Evolutionary conservation across 2,797 vertebrate species (phyloP), one percentile per base, ranked within the genome.

Genomic region (Pangasius mekongensis): DNA sequence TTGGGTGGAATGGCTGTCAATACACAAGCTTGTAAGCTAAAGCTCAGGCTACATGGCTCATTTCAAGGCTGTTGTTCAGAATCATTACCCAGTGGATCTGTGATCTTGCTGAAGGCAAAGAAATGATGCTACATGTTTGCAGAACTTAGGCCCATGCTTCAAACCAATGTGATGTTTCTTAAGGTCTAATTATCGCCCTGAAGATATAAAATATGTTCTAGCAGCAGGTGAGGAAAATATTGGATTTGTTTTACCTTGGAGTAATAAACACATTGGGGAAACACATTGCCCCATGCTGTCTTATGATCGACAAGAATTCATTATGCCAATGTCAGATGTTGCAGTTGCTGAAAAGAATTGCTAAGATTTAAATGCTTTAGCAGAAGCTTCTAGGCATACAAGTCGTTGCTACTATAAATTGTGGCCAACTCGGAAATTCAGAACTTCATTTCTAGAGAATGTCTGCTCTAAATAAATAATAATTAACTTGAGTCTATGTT

Each of bases 101-200:
- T 89, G 69, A 76, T 90, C 89, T 89, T 87, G 91, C 91, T 86
- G 81, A 89, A 88, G 89, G 89, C 86, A 64, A 69, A 73, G 80
- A 87, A 73, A 85, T 62, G 10, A 82, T 83, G 69, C 76, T 56
- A 47, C 13, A 0, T 73, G 30, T 86, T 87, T 69, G 83, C 76
- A 74, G 73, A 87, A n/a, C 22, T 56, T 54, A 64, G 11, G 49
- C 62, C 58, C 82, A 49, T 62, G 85, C 43, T 86, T 86, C 76
- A 88, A 88, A 87, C 49, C 24, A 88, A 64, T 78, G 24, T 80
- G 74, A 84, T 64, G 43, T 66, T 88, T 89, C 14, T 10, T 58
- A 86, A 81, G 83, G 0, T 30, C 84, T 91, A 91, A 90, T 91
- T 89, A 90, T 90, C 76, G 62, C 86, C 73, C 73, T 64, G 27